These are phyloP conservation scores for Eulemur coronatus DNA, from an alignment of 2,797 vertebrate genomes.

Conservation along the genomic window DNA sequence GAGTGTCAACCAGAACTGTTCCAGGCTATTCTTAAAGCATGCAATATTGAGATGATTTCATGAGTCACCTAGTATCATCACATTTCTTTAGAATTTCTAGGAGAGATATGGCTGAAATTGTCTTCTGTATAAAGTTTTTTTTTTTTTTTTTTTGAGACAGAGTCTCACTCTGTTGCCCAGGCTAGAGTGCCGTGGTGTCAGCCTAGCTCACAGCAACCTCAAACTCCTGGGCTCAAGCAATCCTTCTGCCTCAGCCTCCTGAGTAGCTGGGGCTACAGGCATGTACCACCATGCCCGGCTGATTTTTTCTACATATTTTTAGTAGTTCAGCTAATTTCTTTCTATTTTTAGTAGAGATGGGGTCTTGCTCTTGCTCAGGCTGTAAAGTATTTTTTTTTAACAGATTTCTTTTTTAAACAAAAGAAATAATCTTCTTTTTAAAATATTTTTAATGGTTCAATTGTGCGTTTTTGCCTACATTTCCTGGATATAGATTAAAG, in stretches of 20 bases:
- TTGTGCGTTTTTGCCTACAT: background rate
- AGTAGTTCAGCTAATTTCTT: too few relatives aligned
- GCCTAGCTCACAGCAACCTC: too few relatives aligned
- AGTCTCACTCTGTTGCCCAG: too few relatives aligned
- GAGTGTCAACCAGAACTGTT: background rate
- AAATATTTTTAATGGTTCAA: background rate
- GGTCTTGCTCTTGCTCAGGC: too few relatives aligned
- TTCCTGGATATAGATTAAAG: background rate
- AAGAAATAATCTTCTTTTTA: background rate
- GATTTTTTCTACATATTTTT: too few relatives aligned
- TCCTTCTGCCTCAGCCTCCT: too few relatives aligned
- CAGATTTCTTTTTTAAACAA: background rate
- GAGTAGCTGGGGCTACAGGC: too few relatives aligned
- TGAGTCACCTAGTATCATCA: background rate
- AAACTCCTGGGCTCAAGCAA: too few relatives aligned
- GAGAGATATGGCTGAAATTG: background rate
- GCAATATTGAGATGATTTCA: background rate
- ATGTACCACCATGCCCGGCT: too few relatives aligned
- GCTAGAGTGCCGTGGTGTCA: too few relatives aligned
- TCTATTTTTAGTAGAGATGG: too few relatives aligned
- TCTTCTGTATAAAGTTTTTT: background rate
- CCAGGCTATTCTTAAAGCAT: background rate
- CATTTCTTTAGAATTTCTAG: conserved; percentile 24
- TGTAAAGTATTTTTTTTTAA: background rate
- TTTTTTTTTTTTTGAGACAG: background rate